Base-by-base conservation (phyloP, 2,797 vertebrate genomes). In the Serranus cabrilla region DNA sequence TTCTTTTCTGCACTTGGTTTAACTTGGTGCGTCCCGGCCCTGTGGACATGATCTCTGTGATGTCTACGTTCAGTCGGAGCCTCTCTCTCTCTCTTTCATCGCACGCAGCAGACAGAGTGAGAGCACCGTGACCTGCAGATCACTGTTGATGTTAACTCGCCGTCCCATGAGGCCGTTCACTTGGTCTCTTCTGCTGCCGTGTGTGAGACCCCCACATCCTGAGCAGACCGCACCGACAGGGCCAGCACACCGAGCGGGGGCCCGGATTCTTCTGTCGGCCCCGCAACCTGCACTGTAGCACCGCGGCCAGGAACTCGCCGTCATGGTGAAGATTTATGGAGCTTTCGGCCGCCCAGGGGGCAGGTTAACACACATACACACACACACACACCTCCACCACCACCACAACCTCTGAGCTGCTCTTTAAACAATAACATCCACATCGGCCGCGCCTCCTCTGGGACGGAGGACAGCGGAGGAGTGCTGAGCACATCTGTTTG, bases 341-440 rank as follows among this genome's bases (percentile, higher is more conserved):
- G 93, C 92, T 93, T n/a, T 93, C 85, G 17, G 63, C 37, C 27
- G 42, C 92, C 91, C 92, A 89, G 93, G 93, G 93, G 83, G 87
- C 70, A 90, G 94, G 96, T 96, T 96, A 95, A 87, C 25, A 42
- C 40, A 27, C 27, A 27, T 6, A 27, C 27, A 27, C 27, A 27
- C 27, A 27, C 27, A 27, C 40, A 42, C n/a, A 27, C 21, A 0
- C 46, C 31, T 1, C 7, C 40, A 7, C 31, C 27, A 1, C 42
- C 42, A 45, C 25, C 40, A 39, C 63, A 13, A 17, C 69, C 68
- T 72, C 63, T 66, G 92, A 91, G 89, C 95, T 81, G 92, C 95
- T 96, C 93, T 93, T 93, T 94, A 97, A 97, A 97, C 96, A 97
- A 97, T 93, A 97, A 97, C 96, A 96, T 97, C 96, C 95, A 96